Evolutionary conservation across 2,888 invertebrate genomes (phyloP), one percentile per base, ranked within the genome.

Genomic region (Disparrhopalites patrizii): DNA sequence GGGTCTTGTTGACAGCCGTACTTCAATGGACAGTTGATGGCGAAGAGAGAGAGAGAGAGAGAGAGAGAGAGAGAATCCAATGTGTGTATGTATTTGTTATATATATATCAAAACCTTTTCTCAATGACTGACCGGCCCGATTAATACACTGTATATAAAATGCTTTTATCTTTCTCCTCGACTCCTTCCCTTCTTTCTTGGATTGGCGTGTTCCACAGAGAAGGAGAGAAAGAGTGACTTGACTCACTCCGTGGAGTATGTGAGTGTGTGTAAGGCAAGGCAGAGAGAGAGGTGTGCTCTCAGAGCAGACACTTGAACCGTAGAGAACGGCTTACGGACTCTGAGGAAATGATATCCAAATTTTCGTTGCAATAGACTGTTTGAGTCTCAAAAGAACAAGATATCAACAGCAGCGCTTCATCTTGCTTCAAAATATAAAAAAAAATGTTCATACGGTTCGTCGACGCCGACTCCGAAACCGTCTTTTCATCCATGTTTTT

Each of bases 391-490:
- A 56, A 18, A 38, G 23, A 56, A 38, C 18, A 36, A 23, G 33
- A 33, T 38, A 36, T 56, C 47, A 47, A 47, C 60, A 60, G 60
- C 60, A 60, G 60, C 40, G 60, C 60, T 47, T 60, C 60, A 60
- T 60, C 47, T 60, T 60, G 47, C 60, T 60, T 47, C 28, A 25
- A 58, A 40, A 47, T 40, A 43, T n/a, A n/a, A n/a, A n/a, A n/a
- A n/a, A n/a, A n/a, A 47, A 60, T 47, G 40, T 57, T 57, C 40
- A 57, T 56, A 23, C 25, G 54, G 31, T n/a, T 55, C 18, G 54
- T 33, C 56, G 23, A 58, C 57, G 62, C 64, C 60, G 57, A 54
- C 60, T 56, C 61, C 62, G 62, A 62, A 28, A 23, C 15, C 51
- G 33, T 27, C 52, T 52, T 33, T 51, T 52, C 52, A 38, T 38